Conservation (phyloP, 2,797 vertebrate genomes). For the Euphonia xanthogaster region DNA sequence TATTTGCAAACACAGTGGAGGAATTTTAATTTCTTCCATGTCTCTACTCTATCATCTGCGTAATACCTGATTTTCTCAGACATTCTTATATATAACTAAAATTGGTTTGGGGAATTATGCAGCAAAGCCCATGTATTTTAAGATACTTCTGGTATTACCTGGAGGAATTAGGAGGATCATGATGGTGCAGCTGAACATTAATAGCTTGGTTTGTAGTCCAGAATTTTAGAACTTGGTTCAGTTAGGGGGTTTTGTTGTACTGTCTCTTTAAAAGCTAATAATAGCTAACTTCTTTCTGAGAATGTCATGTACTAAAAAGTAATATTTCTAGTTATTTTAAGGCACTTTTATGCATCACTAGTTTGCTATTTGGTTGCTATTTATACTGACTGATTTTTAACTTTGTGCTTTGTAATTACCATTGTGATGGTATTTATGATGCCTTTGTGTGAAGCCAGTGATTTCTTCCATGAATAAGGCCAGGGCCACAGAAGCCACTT, state of each 20-base stretch:
- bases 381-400: neutral
- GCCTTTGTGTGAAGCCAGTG: neutral
- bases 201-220: neutral
- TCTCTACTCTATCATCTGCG: fast-evolving
- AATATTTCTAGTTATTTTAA: neutral
- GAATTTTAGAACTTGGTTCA: neutral
- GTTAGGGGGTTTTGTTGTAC: neutral
- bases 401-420: neutral
- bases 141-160: neutral
- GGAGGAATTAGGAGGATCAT: neutral
- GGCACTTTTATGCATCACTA: neutral
- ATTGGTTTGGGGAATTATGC: neutral
- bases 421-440: neutral
- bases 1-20: slow-evolving; percentile 34
- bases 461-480: neutral
- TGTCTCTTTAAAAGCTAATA: slow-evolving; percentile 8
- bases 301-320: slow-evolving; percentile 13
- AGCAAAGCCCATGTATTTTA: neutral
- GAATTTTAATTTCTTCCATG: slow-evolving; percentile 43
- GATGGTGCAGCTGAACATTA: neutral
- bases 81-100: neutral
- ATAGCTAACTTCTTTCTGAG: neutral
- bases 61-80: neutral
- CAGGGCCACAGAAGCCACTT: neutral
- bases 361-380: slow-evolving; percentile 5